Evolutionary conservation across 2,888 invertebrate genomes (phyloP).

Genomic region (Tethea ocularis): DNA sequence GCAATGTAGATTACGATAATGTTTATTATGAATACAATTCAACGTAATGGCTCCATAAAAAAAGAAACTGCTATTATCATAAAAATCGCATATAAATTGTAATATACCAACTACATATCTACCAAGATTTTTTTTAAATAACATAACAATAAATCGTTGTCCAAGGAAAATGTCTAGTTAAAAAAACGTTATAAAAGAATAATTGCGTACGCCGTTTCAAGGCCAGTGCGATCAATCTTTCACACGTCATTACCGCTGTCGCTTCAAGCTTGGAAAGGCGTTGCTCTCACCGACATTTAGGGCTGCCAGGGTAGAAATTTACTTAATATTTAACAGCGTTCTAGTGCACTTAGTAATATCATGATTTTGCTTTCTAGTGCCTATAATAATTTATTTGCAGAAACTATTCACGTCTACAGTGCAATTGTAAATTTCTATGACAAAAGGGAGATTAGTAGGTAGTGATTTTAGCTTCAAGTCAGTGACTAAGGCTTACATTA

Average conservation of each 20-base stretch:
- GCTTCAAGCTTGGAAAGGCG: conserved; percentile 51
- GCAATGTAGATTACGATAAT: background rate
- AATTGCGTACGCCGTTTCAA: conserved; percentile 42
- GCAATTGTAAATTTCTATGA: too few relatives aligned
- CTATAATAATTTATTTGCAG: too few relatives aligned
- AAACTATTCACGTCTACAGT: too few relatives aligned
- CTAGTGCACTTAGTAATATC: too few relatives aligned
- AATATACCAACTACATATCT: conserved; percentile 10
- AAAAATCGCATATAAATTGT: conserved; percentile 27
- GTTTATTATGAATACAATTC: background rate
- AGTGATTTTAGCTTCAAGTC: too few relatives aligned
- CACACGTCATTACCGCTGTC: conserved; percentile 55
- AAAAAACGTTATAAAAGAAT: conserved; percentile 43
- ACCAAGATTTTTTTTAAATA: conserved; percentile 27
- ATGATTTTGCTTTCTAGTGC: background rate
- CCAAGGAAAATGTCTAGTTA: conserved; percentile 38
- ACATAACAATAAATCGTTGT: conserved; percentile 43
- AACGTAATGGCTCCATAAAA: background rate
- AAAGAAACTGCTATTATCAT: background rate
- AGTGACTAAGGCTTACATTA: too few relatives aligned
- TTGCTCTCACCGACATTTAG: conserved; percentile 21
- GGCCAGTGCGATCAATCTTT: conserved; percentile 48
- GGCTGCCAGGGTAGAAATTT: conserved; percentile 5
- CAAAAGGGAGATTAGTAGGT: too few relatives aligned
- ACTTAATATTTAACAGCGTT: background rate